These are phyloP conservation scores for Dryas iulia DNA, from an alignment of 1,140 invertebrate genomes.

Conservation along the genomic window DNA sequence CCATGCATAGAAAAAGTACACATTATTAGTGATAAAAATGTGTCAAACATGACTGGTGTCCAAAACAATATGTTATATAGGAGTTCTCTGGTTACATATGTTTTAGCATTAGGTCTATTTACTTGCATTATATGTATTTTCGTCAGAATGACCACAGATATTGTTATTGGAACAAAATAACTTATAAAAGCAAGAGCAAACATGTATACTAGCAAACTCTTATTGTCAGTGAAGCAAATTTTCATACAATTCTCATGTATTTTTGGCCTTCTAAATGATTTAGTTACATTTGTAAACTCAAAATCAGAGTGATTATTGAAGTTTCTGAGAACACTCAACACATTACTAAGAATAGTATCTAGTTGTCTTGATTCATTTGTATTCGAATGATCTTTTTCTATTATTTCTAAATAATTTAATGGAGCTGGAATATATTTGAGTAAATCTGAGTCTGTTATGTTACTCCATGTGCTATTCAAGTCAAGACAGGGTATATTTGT, in stretches of 20 bases:
- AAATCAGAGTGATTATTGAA: constrained; percentile 53
- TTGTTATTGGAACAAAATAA: constrained; percentile 69
- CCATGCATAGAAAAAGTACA: constrained; percentile 67
- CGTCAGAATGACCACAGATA: constrained; percentile 65
- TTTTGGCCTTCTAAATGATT: constrained; percentile 51
- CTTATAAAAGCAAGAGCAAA: constrained; percentile 57
- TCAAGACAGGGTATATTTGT: constrained; percentile 45
- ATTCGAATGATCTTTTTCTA: constrained; percentile 40
- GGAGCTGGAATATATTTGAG: constrained; percentile 40
- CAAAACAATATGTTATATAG: constrained; percentile 72
- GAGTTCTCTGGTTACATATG: constrained; percentile 62
- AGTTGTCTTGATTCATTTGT: constrained; percentile 44
- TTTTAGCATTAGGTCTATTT: constrained; percentile 52
- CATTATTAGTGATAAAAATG: constrained; percentile 62
- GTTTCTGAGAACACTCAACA: constrained; percentile 59
- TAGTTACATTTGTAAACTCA: constrained; percentile 43
- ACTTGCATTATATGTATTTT: constrained; percentile 63
- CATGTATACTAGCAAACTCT: constrained; percentile 59
- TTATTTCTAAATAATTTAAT: constrained; percentile 47
- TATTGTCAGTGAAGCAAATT: constrained; percentile 66
- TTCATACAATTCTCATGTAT: constrained; percentile 49
- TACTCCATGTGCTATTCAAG: constrained; percentile 6
- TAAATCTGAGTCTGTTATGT: constrained; percentile 38
- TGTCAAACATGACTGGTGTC: constrained; percentile 72
- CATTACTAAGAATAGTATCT: constrained; percentile 52